phyloP scores from a whole-genome alignment of 2,113 vertebrate species.

The Pyrgilauda ruficollis region DNA sequence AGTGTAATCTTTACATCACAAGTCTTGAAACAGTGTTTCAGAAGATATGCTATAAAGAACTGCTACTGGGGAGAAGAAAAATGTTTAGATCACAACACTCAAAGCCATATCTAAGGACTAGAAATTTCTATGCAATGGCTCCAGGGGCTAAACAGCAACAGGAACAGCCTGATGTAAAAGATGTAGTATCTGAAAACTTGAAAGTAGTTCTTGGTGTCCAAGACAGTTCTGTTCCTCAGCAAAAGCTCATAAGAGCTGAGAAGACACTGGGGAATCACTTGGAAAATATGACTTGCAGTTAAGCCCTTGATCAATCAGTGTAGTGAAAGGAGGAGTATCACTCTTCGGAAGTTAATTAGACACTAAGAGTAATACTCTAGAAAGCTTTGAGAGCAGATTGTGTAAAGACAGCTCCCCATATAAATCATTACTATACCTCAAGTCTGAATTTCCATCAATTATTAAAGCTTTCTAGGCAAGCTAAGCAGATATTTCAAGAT shows the following conservation, averaged over 20 bases:
- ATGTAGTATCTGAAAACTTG: not conserved
- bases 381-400: slow-evolving; percentile 66
- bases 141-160: not conserved
- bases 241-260: slow-evolving; percentile 58
- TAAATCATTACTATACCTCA: slow-evolving; percentile 67
- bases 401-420: slow-evolving; percentile 57
- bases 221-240: not conserved
- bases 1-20: not conserved
- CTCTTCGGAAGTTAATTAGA: slow-evolving; percentile 74
- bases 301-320: slow-evolving; percentile 71
- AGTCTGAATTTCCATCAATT: slow-evolving; percentile 72
- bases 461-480: slow-evolving; percentile 73
- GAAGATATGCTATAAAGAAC: not conserved
- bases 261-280: slow-evolving; percentile 58
- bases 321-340: slow-evolving; percentile 54
- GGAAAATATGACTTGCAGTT: slow-evolving; percentile 69
- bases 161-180: not conserved
- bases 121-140: not conserved
- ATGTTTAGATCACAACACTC: not conserved
- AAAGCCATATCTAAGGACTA: not conserved
- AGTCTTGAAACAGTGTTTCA: not conserved
- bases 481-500: slow-evolving; percentile 67
- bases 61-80: not conserved
- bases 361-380: slow-evolving; percentile 63
- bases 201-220: not conserved